Evolutionary conservation across 2,113 vertebrate species (phyloP).

Genomic region (Marcusenius ussheri): DNA sequence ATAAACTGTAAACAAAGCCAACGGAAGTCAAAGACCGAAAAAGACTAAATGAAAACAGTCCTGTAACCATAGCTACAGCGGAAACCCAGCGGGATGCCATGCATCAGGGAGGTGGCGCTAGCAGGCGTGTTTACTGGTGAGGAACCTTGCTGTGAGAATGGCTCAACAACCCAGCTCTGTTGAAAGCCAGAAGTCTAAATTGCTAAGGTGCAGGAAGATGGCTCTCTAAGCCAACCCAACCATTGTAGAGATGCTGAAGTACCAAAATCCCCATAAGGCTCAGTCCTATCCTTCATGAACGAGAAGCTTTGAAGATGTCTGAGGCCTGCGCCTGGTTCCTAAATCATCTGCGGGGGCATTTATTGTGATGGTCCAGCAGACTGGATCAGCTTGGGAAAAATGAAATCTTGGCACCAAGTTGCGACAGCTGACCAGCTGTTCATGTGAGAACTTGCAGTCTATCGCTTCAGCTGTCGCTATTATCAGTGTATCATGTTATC

Average conservation of each 20-base stretch:
- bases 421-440: background rate
- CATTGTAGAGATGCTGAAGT: background rate
- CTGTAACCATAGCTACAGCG: background rate
- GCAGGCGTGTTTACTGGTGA: background rate
- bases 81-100: background rate
- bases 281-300: background rate
- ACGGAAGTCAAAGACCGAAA: background rate
- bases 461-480: background rate
- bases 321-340: background rate
- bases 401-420: background rate
- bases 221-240: background rate
- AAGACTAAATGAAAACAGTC: background rate
- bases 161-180: background rate
- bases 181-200: background rate
- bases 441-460: background rate
- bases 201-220: background rate
- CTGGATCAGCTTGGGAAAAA: background rate
- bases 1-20: background rate
- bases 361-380: background rate
- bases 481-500: background rate
- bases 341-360: background rate
- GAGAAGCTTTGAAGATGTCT: background rate
- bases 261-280: background rate
- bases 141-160: background rate
- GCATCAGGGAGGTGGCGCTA: background rate